Percentiles rank a stretch among this genome's conserved stretches.
Conservation (phyloP, 2,113 vertebrate genomes). For the Malaclemys terrapin region DNA sequence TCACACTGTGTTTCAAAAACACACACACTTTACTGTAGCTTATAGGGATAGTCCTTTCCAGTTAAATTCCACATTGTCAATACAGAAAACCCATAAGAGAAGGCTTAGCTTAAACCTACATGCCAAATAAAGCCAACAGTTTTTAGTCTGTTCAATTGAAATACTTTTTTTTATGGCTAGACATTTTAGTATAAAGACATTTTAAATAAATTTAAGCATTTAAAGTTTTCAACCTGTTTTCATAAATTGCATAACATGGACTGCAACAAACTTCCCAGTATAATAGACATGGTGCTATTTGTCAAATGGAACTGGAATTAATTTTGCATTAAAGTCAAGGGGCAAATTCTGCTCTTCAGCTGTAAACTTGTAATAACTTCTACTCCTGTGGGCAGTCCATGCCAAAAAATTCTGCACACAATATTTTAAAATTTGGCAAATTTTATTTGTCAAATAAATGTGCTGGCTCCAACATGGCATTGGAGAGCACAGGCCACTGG, state of each 20-base stretch:
- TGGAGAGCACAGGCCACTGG: too few relatives aligned
- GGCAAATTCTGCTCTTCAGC: background rate
- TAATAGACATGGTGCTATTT: background rate
- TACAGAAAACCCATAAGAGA: background rate
- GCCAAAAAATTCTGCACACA: too few relatives aligned
- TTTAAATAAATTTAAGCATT: background rate
- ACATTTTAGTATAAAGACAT: background rate
- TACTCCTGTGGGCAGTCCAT: too few relatives aligned
- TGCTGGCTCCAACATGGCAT: too few relatives aligned
- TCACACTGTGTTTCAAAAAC: constrained; percentile 1
- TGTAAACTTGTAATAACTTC: background rate
- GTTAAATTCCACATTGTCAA: background rate
- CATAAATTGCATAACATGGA: background rate
- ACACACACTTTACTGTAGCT: background rate
- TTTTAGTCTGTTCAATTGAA: background rate
- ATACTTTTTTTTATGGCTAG: background rate
- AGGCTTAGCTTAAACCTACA: background rate
- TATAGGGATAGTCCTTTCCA: background rate
- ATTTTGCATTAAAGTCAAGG: background rate
- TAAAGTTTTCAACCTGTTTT: background rate
- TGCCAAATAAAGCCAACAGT: background rate
- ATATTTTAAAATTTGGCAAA: too few relatives aligned
- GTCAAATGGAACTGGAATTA: background rate
- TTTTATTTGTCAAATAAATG: too few relatives aligned
- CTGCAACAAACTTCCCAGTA: background rate